Evolutionary conservation across 2,888 invertebrate species (phyloP).

Genomic region (Heliconius charithonia): DNA sequence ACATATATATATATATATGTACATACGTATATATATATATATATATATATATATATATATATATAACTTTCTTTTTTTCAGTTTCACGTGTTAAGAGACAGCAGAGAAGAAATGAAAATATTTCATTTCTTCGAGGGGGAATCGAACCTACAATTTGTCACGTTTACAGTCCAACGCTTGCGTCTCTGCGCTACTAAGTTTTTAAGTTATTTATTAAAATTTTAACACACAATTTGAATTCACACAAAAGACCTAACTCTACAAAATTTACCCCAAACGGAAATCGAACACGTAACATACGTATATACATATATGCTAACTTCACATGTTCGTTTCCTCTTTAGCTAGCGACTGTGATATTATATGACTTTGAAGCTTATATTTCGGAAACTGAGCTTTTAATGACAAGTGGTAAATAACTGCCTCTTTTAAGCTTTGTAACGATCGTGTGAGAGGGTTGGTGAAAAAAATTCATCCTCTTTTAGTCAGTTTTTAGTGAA

Average conservation of each 20-base stretch:
- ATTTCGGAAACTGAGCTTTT: conserved; percentile 28
- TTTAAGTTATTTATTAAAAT: background rate
- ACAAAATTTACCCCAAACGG: background rate
- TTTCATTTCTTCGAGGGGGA: too few relatives aligned
- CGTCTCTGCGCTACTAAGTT: too few relatives aligned
- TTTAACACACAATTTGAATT: background rate
- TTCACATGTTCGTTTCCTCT: background rate
- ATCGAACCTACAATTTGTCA: too few relatives aligned
- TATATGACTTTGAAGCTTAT: conserved; percentile 15
- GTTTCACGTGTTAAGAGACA: too few relatives aligned
- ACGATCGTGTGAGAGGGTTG: conserved; percentile 14
- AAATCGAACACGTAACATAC: background rate
- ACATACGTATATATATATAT: too few relatives aligned
- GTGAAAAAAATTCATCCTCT: conserved; percentile 11
- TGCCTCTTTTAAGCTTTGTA: conserved; percentile 20
- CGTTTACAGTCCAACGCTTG: too few relatives aligned
- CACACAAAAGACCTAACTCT: background rate
- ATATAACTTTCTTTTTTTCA: too few relatives aligned
- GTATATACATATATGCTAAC: background rate
- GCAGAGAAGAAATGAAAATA: too few relatives aligned
- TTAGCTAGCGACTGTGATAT: background rate
- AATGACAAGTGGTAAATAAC: conserved; percentile 26
- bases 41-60: too few relatives aligned
- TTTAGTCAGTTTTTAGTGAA: conserved; percentile 14
- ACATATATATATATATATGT: too few relatives aligned